phyloP scores from a whole-genome alignment of 2,888 invertebrate genomes.

The Lapara coniferarum region DNA sequence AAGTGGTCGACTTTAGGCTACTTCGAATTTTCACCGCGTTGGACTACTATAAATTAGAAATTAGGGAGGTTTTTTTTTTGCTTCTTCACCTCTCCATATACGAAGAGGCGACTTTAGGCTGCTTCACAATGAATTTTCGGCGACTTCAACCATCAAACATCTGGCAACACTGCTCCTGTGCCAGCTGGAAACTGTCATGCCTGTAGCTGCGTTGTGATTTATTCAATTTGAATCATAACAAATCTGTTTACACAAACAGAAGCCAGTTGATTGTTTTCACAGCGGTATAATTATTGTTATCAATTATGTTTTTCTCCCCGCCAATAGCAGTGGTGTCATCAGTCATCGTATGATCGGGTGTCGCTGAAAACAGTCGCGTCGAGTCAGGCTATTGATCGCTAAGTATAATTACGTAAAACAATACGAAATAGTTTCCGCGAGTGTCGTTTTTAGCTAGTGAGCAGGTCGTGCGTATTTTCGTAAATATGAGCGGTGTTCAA shows the following conservation, averaged over 20 bases:
- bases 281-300: conserved; percentile 44
- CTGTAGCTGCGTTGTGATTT: neutral
- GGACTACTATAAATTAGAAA: no score
- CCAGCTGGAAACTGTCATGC: neutral
- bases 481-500: conserved; percentile 59
- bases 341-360: conserved; percentile 43
- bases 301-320: conserved; percentile 45
- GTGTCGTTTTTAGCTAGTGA: conserved; percentile 26
- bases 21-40: no score
- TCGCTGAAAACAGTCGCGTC: conserved; percentile 26
- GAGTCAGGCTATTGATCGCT: conserved; percentile 30
- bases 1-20: no score
- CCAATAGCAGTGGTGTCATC: conserved; percentile 44
- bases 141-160: no score
- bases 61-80: no score
- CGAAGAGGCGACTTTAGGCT: no score
- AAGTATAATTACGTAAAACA: conserved; percentile 39
- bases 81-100: no score
- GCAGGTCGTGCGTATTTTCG: conserved; percentile 27
- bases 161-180: no score
- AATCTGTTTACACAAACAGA: conserved; percentile 43
- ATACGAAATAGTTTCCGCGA: conserved; percentile 36
- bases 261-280: conserved; percentile 42
- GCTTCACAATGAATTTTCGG: no score
- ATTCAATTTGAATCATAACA: conserved; percentile 32